Base-by-base conservation (phyloP, 2,888 invertebrate genomes). In the Gastracanthus pulcherrimus region DNA sequence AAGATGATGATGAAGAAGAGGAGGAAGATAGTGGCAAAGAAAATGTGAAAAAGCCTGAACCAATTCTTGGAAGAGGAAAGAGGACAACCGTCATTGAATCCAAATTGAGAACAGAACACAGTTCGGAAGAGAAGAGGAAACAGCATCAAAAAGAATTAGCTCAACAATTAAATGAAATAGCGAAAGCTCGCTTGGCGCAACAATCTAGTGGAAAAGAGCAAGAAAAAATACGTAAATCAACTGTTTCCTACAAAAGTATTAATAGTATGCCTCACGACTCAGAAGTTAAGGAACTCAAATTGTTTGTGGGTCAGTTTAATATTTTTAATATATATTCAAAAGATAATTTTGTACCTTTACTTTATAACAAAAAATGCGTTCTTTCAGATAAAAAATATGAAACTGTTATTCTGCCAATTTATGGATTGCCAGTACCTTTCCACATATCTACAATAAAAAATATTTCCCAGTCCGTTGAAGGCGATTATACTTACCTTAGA, bases 371-470 rank as follows among this genome's bases (percentile, higher is more conserved):
- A 45, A 26, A 51, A 9, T 16, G 13, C 60, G 16, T n/a, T 74
- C 60, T 91, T 93, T 77, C 92, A 96, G 98, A 99, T 93, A 96
- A 96, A 87, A 98, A 98, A 92, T 98, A 98, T 91, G 99, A 99
- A 92, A 98, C 99, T 0, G 96, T 99, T n/a, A 98, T 99, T 85
- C 92, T 99, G 89, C 99, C 99, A 2, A 95, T 99, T 86, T 99
- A 98, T 93, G 99, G 99, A 81, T 93, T 98, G 64, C 96, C 99
- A 0, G 98, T 98, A 82, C 99, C 99, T 76, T 99, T 98, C 92
- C 99, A 99, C 91, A 99, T 99, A 90, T 98, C 99, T 4, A 99
- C 98, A 6, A 98, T 99, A 76, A 99, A 99, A 93, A 99, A 99
- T 91, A 98, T 99, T 88, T 98, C 98, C 0, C 98, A 98, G 92